These are phyloP conservation scores for Epirrhoe alternata DNA, from an alignment of 2,888 invertebrate species.

Conservation along the genomic window DNA sequence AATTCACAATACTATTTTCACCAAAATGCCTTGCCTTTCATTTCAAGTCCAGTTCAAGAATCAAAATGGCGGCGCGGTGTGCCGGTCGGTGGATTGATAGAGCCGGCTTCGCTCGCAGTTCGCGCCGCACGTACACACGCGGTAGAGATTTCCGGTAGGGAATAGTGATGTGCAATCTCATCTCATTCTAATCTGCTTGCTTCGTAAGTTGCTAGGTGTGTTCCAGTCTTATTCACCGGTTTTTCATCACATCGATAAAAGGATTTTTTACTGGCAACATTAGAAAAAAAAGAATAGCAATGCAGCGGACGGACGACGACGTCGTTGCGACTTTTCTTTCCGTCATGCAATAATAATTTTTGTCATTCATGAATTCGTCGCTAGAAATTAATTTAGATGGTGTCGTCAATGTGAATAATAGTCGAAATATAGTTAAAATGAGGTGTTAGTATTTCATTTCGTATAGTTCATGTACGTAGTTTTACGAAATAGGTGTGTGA, in stretches of 20 bases:
- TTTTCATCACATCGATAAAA: background rate
- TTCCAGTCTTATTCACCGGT: constrained; percentile 8
- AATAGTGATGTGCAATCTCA: background rate
- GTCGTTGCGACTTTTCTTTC: constrained; percentile 84
- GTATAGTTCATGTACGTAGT: constrained; percentile 75
- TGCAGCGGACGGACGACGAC: constrained; percentile 82
- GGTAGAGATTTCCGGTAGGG: constrained; percentile 16
- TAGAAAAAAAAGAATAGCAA: constrained; percentile 66
- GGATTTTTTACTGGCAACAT: constrained; percentile 59
- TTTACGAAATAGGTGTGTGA: constrained; percentile 81
- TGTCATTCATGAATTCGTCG: constrained; percentile 83
- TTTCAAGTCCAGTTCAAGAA: constrained; percentile 26
- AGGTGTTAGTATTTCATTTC: constrained; percentile 81
- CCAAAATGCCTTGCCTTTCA: constrained; percentile 32
- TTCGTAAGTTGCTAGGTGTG: background rate
- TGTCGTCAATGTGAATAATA: constrained; percentile 76
- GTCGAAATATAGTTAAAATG: constrained; percentile 78
- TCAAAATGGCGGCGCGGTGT: constrained; percentile 26
- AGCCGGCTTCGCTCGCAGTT: constrained; percentile 7
- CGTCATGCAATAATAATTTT: constrained; percentile 85
- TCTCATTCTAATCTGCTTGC: constrained; percentile 6
- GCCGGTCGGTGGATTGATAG: background rate
- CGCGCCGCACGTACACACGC: constrained; percentile 7
- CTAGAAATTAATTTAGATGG: constrained; percentile 78
- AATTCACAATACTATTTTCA: constrained; percentile 5